Evolutionary conservation across 2,113 vertebrate species (phyloP).

Genomic region (Prolemur simus): DNA sequence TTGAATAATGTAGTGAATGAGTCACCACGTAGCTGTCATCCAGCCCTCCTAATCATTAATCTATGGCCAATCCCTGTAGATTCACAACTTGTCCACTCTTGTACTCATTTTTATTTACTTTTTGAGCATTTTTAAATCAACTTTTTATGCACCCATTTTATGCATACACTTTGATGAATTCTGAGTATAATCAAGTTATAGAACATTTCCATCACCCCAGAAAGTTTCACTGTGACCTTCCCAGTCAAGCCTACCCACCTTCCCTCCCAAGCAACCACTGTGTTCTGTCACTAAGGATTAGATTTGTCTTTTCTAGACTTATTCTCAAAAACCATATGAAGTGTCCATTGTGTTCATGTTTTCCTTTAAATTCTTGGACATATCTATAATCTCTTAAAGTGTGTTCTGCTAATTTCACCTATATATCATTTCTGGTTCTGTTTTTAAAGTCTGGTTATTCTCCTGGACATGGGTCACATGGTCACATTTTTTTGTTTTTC

Average conservation of each 20-base stretch:
- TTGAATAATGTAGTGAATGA: background rate
- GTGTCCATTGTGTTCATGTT: background rate
- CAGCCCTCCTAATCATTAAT: background rate
- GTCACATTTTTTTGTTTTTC: background rate
- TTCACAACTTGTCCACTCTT: background rate
- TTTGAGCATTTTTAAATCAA: background rate
- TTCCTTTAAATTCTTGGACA: background rate
- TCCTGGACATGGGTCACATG: background rate
- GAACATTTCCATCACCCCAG: too few relatives aligned
- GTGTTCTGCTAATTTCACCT: background rate
- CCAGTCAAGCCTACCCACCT: too few relatives aligned
- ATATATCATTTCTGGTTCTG: background rate
- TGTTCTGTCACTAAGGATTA: background rate
- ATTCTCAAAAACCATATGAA: background rate
- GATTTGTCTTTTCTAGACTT: background rate
- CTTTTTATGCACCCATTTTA: background rate
- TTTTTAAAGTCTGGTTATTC: background rate
- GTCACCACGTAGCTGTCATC: background rate
- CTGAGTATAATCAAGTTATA: background rate
- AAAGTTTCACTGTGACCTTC: too few relatives aligned
- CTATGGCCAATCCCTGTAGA: background rate
- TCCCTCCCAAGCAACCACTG: too few relatives aligned
- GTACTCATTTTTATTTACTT: background rate
- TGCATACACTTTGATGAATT: background rate
- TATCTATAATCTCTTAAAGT: background rate